Evolutionary conservation across 1,140 invertebrate species (phyloP).

Genomic region (Drosophila kepulauana): DNA sequence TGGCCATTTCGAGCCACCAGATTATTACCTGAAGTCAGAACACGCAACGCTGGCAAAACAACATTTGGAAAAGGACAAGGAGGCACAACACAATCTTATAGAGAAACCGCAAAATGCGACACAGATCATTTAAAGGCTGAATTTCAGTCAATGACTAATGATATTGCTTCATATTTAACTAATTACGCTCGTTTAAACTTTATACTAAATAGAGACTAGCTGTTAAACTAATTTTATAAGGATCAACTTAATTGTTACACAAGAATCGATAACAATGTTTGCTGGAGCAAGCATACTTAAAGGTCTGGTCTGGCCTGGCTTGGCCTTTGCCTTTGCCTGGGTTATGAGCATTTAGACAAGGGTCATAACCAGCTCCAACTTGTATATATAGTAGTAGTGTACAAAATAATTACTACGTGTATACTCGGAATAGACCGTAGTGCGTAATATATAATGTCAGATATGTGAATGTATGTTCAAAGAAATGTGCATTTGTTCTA

Average conservation of each 20-base stretch:
- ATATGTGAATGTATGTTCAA: slow-evolving; percentile 12
- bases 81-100: slow-evolving; percentile 74
- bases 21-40: slow-evolving; percentile 66
- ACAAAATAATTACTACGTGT: slow-evolving; percentile 45
- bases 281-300: slow-evolving; percentile 64
- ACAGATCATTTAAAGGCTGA: slow-evolving; percentile 63
- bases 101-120: slow-evolving; percentile 59
- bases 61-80: slow-evolving; percentile 68
- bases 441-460: not conserved
- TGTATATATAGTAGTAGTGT: slow-evolving; percentile 44
- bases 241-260: slow-evolving; percentile 59
- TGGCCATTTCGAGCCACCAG: slow-evolving; percentile 37
- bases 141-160: not conserved
- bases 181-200: slow-evolving; percentile 23
- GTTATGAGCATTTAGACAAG: slow-evolving; percentile 8
- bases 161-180: slow-evolving; percentile 14
- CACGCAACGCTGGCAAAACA: slow-evolving; percentile 49
- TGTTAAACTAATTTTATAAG: slow-evolving; percentile 68
- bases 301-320: slow-evolving; percentile 30
- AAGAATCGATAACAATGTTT: slow-evolving; percentile 36
- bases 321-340: not conserved
- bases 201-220: slow-evolving; percentile 40
- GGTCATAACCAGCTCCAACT: slow-evolving; percentile 11
- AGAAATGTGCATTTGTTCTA: not conserved
- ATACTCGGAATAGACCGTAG: not conserved